Conservation (phyloP, 2,113 vertebrate species). For the Orientallactaga bullata region DNA sequence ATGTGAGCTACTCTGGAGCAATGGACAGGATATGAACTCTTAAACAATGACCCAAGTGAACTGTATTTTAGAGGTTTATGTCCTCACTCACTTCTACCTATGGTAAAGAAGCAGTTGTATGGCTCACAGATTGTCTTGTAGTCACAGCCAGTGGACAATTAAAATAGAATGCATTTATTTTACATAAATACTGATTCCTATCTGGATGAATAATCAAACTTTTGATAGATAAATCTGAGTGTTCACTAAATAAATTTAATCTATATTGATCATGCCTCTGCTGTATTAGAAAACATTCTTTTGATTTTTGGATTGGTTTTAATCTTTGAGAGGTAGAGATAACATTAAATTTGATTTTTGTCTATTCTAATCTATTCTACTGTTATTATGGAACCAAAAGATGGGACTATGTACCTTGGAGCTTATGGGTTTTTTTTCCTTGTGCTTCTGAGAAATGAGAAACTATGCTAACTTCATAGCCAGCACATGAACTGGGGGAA, state of each 20-base stretch:
- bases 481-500: not conserved
- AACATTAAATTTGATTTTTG: slow-evolving; percentile 62
- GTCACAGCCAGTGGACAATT: slow-evolving; percentile 73
- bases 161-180: slow-evolving; percentile 83
- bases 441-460: slow-evolving; percentile 47
- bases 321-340: slow-evolving; percentile 55
- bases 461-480: not conserved
- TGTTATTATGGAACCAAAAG: slow-evolving; percentile 53
- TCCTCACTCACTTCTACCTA: slow-evolving; percentile 79
- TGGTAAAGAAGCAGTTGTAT: slow-evolving; percentile 82
- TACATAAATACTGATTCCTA: slow-evolving; percentile 79
- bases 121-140: slow-evolving; percentile 80
- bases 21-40: slow-evolving; percentile 82
- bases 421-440: slow-evolving; percentile 36
- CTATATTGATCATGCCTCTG: slow-evolving; percentile 62
- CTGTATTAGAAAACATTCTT: slow-evolving; percentile 50
- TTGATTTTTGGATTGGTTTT: slow-evolving; percentile 66
- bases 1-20: slow-evolving; percentile 85
- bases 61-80: slow-evolving; percentile 84
- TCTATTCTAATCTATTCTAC: slow-evolving; percentile 42
- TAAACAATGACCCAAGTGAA: slow-evolving; percentile 84
- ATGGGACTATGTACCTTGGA: not conserved
- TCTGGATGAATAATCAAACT: slow-evolving; percentile 73
- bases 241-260: slow-evolving; percentile 75
- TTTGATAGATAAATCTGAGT: slow-evolving; percentile 78